phyloP scores from a whole-genome alignment of 2,113 vertebrate genomes.

The Sterrhoptilus dennistouni region DNA sequence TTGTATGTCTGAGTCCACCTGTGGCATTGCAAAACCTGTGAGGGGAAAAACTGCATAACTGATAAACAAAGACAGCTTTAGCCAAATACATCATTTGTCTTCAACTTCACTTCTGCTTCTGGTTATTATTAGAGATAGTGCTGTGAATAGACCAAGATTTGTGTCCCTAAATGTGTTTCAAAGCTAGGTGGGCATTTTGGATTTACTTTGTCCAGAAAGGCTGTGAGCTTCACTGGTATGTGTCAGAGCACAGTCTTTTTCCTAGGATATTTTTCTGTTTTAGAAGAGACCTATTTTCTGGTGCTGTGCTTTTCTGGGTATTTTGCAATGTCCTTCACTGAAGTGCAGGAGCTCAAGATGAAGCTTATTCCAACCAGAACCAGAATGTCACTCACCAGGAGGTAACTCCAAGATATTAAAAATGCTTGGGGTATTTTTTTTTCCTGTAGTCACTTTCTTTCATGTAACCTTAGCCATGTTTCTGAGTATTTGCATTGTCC shows the following conservation, averaged over 20 bases:
- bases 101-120: not conserved
- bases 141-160: not conserved
- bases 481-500: not conserved
- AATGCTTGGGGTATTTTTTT: not conserved
- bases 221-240: not conserved
- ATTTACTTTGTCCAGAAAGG: not conserved
- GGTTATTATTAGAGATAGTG: not conserved
- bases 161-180: not conserved
- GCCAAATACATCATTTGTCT: not conserved
- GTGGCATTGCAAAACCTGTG: not conserved
- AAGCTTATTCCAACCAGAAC: not conserved
- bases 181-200: not conserved
- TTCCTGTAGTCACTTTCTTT: not conserved
- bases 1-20: not conserved
- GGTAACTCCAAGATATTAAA: not conserved
- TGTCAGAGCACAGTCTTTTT: not conserved
- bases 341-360: not conserved
- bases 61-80: not conserved
- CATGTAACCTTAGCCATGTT: not conserved
- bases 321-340: not conserved
- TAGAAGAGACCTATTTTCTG: not conserved
- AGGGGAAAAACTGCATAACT: not conserved
- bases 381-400: not conserved
- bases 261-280: not conserved
- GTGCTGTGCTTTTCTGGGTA: not conserved